Percentiles rank a stretch among this genome's conserved stretches.
These are phyloP conservation scores for Plemyria rubiginata DNA, from an alignment of 2,888 invertebrate genomes.

Conservation along the genomic window DNA sequence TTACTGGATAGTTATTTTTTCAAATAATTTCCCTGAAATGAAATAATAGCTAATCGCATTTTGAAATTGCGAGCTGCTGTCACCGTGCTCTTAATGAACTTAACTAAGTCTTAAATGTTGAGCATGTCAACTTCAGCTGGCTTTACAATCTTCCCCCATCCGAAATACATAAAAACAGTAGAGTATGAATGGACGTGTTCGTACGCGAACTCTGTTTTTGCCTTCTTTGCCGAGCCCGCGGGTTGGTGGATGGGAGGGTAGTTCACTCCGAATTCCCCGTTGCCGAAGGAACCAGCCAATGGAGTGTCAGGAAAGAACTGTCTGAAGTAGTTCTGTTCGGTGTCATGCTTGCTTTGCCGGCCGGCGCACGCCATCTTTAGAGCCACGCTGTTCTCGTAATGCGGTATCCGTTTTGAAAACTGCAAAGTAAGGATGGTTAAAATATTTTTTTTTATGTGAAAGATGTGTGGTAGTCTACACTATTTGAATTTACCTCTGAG, in stretches of 20 bases:
- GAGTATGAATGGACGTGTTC: conserved; percentile 75
- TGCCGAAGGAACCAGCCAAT: conserved; percentile 74
- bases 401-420: conserved; percentile 72
- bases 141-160: conserved; percentile 70
- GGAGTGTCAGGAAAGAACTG: conserved; percentile 69
- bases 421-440: conserved; percentile 41
- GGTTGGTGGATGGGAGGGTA: conserved; percentile 56
- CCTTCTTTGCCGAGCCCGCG: conserved; percentile 46
- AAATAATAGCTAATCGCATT: too few species aligned
- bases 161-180: conserved; percentile 75
- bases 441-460: too few species aligned
- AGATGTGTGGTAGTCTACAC: too few species aligned
- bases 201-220: conserved; percentile 31
- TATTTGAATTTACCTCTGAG: too few species aligned
- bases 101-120: neutral
- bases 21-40: too few species aligned
- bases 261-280: conserved; percentile 75
- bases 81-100: too few species aligned
- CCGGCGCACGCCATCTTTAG: conserved; percentile 77
- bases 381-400: conserved; percentile 70
- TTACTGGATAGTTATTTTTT: too few species aligned
- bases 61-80: too few species aligned
- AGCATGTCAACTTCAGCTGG: conserved; percentile 41
- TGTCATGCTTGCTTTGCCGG: conserved; percentile 66
- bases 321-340: conserved; percentile 71